Evolutionary conservation across 1,140 invertebrate genomes (phyloP).

Genomic region (Tenebrio molitor): DNA sequence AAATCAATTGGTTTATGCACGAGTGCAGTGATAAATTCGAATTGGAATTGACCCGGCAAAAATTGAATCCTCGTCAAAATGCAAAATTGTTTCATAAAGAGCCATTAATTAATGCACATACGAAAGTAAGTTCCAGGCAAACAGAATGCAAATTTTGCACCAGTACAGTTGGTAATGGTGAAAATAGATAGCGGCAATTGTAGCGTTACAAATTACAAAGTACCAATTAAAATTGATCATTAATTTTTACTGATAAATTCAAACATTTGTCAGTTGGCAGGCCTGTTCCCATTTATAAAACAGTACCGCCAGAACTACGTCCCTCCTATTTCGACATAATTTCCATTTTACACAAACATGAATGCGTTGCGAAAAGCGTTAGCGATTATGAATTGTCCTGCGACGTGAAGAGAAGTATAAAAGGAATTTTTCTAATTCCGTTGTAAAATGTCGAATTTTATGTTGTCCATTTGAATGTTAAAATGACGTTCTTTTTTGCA

Average conservation of each 20-base stretch:
- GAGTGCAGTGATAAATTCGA: not conserved
- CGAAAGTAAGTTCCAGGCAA: constrained; percentile 41
- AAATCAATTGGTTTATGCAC: not conserved
- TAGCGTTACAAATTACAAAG: constrained; percentile 48
- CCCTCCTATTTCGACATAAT: constrained; percentile 6
- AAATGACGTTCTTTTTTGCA: too few relatives aligned
- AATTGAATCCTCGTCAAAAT: constrained; percentile 33
- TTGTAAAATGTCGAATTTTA: too few relatives aligned
- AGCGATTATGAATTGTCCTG: not conserved
- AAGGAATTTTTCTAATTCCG: too few relatives aligned
- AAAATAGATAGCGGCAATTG: constrained; percentile 48
- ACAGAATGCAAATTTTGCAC: constrained; percentile 43
- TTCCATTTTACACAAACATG: constrained; percentile 3
- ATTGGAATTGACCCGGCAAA: too few relatives aligned
- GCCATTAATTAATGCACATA: constrained; percentile 48
- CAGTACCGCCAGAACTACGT: constrained; percentile 22
- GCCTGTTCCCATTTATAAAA: constrained; percentile 17
- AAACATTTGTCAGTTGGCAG: constrained; percentile 46
- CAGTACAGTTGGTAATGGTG: constrained; percentile 22
- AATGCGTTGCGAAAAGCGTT: constrained; percentile 7
- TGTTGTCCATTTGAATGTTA: too few relatives aligned
- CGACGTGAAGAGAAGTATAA: too few relatives aligned
- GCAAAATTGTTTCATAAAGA: constrained; percentile 32
- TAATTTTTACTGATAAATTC: constrained; percentile 46
- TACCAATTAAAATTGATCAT: constrained; percentile 43